Percentiles rank a stretch among this genome's conserved stretches.
Evolutionary conservation across 2,888 invertebrate species (phyloP).

Genomic region (Pseudococcus viburni): DNA sequence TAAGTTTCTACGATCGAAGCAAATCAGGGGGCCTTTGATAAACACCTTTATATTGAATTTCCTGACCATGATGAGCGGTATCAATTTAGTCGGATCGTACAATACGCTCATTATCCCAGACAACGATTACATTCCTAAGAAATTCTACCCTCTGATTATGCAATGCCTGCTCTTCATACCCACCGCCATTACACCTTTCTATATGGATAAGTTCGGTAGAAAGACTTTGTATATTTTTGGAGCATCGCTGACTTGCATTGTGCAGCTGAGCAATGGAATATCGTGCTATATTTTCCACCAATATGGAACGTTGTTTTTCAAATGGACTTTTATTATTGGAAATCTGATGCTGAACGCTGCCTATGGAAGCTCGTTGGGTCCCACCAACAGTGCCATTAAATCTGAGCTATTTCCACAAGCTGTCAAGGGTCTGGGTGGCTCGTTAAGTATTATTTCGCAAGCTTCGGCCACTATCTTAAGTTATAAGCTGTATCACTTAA

Average conservation of each 20-base stretch:
- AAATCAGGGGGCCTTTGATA: constrained; percentile 3
- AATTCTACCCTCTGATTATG: constrained; percentile 54
- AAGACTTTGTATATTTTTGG: constrained; percentile 5
- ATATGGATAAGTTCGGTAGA: constrained; percentile 35
- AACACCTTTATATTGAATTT: constrained; percentile 27
- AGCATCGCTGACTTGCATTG: not conserved
- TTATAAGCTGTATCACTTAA: constrained; percentile 45
- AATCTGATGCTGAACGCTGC: constrained; percentile 3
- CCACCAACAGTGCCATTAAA: constrained; percentile 36
- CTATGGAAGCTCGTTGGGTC: constrained; percentile 12
- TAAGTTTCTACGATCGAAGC: constrained; percentile 19
- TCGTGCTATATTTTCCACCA: constrained; percentile 8
- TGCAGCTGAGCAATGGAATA: constrained; percentile 39
- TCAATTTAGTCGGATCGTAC: constrained; percentile 24
- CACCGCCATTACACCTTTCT: constrained; percentile 3
- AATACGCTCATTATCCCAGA: constrained; percentile 50
- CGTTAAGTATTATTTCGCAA: constrained; percentile 56
- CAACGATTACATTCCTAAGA: constrained; percentile 28
- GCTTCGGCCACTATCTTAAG: constrained; percentile 37
- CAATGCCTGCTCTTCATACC: constrained; percentile 34
- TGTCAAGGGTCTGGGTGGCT: constrained; percentile 52
- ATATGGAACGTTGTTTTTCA: not conserved
- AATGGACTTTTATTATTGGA: constrained; percentile 55
- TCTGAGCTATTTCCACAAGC: constrained; percentile 57
- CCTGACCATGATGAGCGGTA: constrained; percentile 32